phyloP scores from a whole-genome alignment of 2,888 invertebrate genomes.

The Halictus quadricinctus region DNA sequence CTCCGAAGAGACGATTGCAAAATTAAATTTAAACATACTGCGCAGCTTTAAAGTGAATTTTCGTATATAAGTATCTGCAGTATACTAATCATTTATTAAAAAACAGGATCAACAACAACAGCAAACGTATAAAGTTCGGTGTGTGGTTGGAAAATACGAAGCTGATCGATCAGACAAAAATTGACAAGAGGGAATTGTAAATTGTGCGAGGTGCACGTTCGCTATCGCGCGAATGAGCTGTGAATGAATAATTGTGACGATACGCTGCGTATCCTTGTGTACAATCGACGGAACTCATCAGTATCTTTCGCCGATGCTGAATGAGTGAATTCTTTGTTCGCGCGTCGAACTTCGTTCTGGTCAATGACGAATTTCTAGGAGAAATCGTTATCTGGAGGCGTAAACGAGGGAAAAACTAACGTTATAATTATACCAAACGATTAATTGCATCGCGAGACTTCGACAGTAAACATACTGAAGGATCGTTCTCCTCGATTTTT shows the following conservation, averaged over 20 bases:
- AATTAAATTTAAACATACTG: background rate
- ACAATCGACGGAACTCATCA: conserved; percentile 42
- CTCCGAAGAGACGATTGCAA: background rate
- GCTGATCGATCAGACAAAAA: background rate
- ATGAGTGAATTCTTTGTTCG: conserved; percentile 65
- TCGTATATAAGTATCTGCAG: background rate
- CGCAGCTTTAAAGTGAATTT: background rate
- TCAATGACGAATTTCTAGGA: conserved; percentile 56
- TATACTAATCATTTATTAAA: no score
- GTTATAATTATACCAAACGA: conserved; percentile 29
- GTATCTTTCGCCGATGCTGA: conserved; percentile 48
- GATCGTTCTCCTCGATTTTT: conserved; percentile 1
- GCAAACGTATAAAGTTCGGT: background rate
- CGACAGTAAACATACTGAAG: background rate
- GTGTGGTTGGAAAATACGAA: background rate
- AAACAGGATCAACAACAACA: background rate
- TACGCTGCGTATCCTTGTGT: conserved; percentile 33
- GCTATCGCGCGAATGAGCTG: conserved; percentile 9
- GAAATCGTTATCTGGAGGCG: conserved; percentile 24
- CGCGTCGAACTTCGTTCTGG: conserved; percentile 49
- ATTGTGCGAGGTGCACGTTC: conserved; percentile 3
- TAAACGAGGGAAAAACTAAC: background rate
- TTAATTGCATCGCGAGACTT: conserved; percentile 24
- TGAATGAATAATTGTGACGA: conserved; percentile 64
- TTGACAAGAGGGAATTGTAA: background rate